phyloP scores from a whole-genome alignment of 2,888 invertebrate genomes.

The Galeopsomyia nigrocyanea region DNA sequence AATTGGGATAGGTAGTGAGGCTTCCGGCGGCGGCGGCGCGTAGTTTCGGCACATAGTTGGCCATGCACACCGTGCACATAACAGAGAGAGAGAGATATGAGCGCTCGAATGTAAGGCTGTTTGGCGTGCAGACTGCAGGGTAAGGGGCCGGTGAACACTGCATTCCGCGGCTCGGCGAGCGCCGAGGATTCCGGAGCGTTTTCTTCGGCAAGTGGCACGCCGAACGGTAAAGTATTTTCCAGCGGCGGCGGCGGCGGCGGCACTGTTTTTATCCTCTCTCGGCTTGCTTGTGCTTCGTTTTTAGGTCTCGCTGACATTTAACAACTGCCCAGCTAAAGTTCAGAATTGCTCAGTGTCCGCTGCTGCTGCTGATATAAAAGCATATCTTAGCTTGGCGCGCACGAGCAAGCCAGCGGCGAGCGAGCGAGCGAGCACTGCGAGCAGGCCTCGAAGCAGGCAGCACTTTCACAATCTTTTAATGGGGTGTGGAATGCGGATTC shows the following conservation, averaged over 20 bases:
- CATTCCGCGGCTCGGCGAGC: conserved; percentile 22
- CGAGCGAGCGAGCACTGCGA: conserved; percentile 23
- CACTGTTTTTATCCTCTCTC: background rate
- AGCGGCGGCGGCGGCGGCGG: conserved; percentile 42
- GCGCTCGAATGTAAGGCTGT: no score
- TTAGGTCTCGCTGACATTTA: background rate
- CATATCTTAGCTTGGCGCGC: no score
- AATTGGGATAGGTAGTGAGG: no score
- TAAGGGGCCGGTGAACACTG: background rate
- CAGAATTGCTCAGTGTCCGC: no score
- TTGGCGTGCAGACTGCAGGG: no score
- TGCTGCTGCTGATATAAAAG: no score
- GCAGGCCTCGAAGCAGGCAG: conserved; percentile 11
- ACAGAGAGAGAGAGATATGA: no score
- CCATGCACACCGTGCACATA: no score
- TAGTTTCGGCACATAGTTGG: no score
- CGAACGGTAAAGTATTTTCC: conserved; percentile 66
- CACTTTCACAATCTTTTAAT: conserved; percentile 43
- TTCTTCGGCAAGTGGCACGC: conserved; percentile 65
- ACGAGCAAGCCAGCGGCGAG: background rate
- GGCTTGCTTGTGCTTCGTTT: background rate
- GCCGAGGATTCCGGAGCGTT: conserved; percentile 64
- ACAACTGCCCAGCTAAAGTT: no score
- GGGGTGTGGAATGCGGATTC: conserved; percentile 42
- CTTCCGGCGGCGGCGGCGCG: no score